A percentile compares a stretch with the other conserved stretches of the same genome.
phyloP scores from a whole-genome alignment of 2,797 vertebrate species.

The Coreius guichenoti region DNA sequence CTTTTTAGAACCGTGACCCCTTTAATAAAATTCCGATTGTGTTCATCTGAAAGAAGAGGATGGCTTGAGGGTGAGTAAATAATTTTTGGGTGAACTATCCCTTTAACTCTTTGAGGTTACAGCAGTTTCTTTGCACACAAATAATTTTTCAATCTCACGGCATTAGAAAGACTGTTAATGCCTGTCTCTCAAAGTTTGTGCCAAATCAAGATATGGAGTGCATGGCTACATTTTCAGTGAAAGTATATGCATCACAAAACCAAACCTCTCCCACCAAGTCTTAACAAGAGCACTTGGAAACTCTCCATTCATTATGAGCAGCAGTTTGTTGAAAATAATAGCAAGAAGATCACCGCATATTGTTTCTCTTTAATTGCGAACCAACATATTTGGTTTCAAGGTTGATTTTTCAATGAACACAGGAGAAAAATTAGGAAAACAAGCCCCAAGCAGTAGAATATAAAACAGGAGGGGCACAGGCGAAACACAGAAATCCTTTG shows the following conservation, averaged over 20 bases:
- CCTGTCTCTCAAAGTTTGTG: neutral
- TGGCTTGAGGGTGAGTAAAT: no score
- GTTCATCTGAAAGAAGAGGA: no score
- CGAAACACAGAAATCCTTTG: slow-evolving; percentile 33
- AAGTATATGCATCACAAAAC: neutral
- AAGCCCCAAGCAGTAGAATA: slow-evolving; percentile 40
- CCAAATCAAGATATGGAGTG: slow-evolving; percentile 11
- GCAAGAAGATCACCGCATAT: slow-evolving; percentile 25
- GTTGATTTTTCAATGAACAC: slow-evolving; percentile 46
- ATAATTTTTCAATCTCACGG: neutral
- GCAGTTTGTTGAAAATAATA: slow-evolving; percentile 30
- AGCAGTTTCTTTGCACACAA: neutral
- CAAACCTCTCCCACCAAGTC: neutral
- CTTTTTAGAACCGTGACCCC: no score
- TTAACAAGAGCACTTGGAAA: slow-evolving; percentile 11
- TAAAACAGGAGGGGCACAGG: slow-evolving; percentile 17
- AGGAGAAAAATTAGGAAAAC: slow-evolving; percentile 38
- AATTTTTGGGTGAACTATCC: no score
- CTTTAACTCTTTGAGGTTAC: neutral
- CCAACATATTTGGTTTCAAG: slow-evolving; percentile 48
- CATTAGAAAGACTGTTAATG: slow-evolving; percentile 24
- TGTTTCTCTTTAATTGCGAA: slow-evolving; percentile 40
- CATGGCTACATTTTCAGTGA: slow-evolving; percentile 1
- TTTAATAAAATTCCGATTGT: no score
- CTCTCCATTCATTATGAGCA: neutral